Evolutionary conservation across 2,888 invertebrate species (phyloP).

Genomic region (Melieria omissa): DNA sequence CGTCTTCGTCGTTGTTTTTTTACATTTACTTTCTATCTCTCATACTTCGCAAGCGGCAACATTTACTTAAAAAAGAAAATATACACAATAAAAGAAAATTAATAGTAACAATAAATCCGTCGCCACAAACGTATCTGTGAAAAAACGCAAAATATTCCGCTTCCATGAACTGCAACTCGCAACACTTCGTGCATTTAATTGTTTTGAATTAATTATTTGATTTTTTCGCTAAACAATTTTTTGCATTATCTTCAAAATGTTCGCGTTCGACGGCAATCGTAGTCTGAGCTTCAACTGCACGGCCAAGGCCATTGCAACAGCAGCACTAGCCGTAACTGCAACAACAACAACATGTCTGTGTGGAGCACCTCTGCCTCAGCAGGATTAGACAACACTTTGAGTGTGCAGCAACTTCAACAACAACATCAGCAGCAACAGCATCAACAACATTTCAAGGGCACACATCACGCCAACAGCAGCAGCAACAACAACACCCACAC

Average conservation of each 20-base stretch:
- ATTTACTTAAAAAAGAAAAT: too few species aligned
- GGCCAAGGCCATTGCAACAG: background rate
- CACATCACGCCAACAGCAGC: slow-evolving; percentile 22
- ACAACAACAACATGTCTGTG: slow-evolving; percentile 69
- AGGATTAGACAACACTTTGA: slow-evolving; percentile 66
- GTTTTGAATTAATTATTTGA: background rate
- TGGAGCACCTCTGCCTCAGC: slow-evolving; percentile 75
- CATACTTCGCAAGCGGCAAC: too few species aligned
- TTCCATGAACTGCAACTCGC: slow-evolving; percentile 1
- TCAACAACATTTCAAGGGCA: slow-evolving; percentile 38
- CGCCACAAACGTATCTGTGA: slow-evolving; percentile 15
- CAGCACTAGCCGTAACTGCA: too few species aligned
- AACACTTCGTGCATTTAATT: background rate
- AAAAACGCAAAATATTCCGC: slow-evolving; percentile 10
- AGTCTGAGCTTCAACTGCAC: background rate
- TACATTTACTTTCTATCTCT: too few species aligned
- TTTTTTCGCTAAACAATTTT: slow-evolving; percentile 16
- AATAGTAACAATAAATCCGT: background rate
- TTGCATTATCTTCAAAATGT: slow-evolving; percentile 26
- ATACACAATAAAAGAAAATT: too few species aligned
- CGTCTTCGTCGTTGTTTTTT: too few species aligned
- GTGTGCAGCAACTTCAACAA: slow-evolving; percentile 47
- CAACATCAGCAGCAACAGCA: slow-evolving; percentile 27
- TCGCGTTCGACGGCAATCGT: slow-evolving; percentile 10
- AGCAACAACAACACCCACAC: slow-evolving; percentile 34